Conservation (phyloP, 2,888 invertebrate species). For the Lamellibrachia satsuma region DNA sequence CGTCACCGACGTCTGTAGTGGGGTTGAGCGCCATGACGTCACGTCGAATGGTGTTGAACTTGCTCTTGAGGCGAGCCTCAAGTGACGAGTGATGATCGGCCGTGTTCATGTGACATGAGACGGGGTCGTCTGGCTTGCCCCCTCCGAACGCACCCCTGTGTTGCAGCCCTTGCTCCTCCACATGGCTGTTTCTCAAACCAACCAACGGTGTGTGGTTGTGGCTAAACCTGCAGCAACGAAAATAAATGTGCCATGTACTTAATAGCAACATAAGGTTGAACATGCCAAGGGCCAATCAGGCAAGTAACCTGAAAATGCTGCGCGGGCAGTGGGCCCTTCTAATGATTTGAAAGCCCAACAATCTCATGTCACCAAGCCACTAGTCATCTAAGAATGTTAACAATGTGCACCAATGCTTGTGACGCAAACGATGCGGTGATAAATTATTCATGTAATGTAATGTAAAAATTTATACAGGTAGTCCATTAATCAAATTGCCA, state of each 20-base stretch:
- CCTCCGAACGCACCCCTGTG: slow-evolving; percentile 3
- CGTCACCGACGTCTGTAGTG: slow-evolving; percentile 30
- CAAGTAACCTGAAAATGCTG: no score
- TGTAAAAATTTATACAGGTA: no score
- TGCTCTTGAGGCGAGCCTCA: slow-evolving; percentile 51
- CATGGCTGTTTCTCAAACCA: slow-evolving; percentile 3
- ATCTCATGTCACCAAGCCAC: no score
- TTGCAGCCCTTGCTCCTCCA: slow-evolving; percentile 19
- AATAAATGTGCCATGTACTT: not conserved
- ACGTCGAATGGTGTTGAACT: slow-evolving; percentile 35
- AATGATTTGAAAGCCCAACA: no score
- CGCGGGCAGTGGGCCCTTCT: no score
- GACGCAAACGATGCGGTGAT: no score
- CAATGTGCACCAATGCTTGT: no score
- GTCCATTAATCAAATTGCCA: no score
- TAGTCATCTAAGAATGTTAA: no score
- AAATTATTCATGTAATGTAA: no score
- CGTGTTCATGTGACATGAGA: not conserved
- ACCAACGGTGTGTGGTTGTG: slow-evolving; percentile 7
- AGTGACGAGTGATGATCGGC: slow-evolving; percentile 48
- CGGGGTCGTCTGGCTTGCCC: slow-evolving; percentile 18
- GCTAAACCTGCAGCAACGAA: slow-evolving; percentile 17
- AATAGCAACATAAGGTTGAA: not conserved
- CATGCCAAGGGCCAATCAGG: no score
- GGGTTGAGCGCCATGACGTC: slow-evolving; percentile 23